Conservation (phyloP, 2,888 invertebrate genomes). For the Conus canariensis region DNA sequence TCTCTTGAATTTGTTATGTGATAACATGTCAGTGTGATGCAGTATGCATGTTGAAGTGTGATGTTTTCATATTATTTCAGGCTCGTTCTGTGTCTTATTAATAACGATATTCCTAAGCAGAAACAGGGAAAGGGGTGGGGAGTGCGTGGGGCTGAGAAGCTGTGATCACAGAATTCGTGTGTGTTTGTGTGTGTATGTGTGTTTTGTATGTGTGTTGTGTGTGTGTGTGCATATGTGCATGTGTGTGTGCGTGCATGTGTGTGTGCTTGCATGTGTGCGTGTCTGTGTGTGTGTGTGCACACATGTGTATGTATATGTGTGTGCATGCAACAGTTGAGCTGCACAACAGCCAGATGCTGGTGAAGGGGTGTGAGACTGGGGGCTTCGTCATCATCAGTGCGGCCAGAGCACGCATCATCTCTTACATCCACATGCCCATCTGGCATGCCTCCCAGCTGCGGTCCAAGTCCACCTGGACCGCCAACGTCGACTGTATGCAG, state of each 20-base stretch:
- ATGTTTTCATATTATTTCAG: too few relatives aligned
- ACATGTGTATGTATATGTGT: not conserved
- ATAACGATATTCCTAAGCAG: too few relatives aligned
- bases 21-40: too few relatives aligned
- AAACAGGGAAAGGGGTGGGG: too few relatives aligned
- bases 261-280: not conserved
- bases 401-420: slow-evolving; percentile 95
- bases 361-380: slow-evolving; percentile 97
- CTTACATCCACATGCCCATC: slow-evolving; percentile 91
- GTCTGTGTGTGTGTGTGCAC: not conserved
- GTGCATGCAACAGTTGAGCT: slow-evolving; percentile 84
- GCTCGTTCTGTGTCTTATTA: too few relatives aligned
- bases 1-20: too few relatives aligned
- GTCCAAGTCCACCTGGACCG: slow-evolving; percentile 97
- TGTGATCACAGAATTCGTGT: too few relatives aligned
- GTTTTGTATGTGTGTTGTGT: too few relatives aligned
- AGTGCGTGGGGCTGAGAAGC: too few relatives aligned
- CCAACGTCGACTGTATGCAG: slow-evolving; percentile 97
- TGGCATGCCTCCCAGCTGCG: slow-evolving; percentile 92
- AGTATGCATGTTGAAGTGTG: too few relatives aligned
- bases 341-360: slow-evolving; percentile 92
- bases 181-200: too few relatives aligned
- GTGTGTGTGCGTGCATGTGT: not conserved
- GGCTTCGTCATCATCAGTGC: slow-evolving; percentile 98
- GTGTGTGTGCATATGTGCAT: too few relatives aligned